Evolutionary conservation across 2,113 vertebrate genomes (phyloP), one percentile per base, ranked within the genome.

Genomic region (Talpa occidentalis): DNA sequence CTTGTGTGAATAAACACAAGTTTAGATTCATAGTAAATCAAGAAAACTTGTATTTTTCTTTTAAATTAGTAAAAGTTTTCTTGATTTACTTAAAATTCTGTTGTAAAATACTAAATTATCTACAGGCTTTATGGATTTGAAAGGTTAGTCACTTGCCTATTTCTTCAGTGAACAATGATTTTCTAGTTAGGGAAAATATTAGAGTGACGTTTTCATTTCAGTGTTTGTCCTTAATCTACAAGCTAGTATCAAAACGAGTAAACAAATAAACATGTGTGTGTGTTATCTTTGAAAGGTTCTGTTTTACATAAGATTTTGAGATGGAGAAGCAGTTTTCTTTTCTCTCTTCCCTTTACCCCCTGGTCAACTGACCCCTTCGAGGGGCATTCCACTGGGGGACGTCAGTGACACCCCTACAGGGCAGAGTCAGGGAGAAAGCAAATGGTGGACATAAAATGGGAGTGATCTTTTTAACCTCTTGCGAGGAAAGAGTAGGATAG

Each of bases 1-100:
- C n/a, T n/a, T n/a, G n/a, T n/a, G n/a, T n/a, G n/a, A n/a, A n/a
- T n/a, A n/a, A n/a, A n/a, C n/a, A n/a, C n/a, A n/a, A n/a, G n/a
- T n/a, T n/a, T n/a, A n/a, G n/a, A n/a, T n/a, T n/a, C n/a, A n/a
- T n/a, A n/a, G n/a, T n/a, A n/a, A n/a, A n/a, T n/a, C n/a, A n/a
- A n/a, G n/a, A n/a, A n/a, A n/a, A n/a, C n/a, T n/a, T n/a, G n/a
- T n/a, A n/a, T n/a, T n/a, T n/a, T n/a, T n/a, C n/a, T n/a, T n/a
- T n/a, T n/a, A n/a, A n/a, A n/a, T n/a, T n/a, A n/a, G n/a, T n/a
- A n/a, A 87, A 91, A 62, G 1, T 10, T 42, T 5, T 78, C 62
- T 54, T 88, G 30, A 72, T 69, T 44, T 72, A 54, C 52, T 77
- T 40, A 78, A 84, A n/a, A 35, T 37, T 80, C 81, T 70, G 17